Base-by-base conservation (phyloP, 2,888 invertebrate species). In the Gibbula magus region DNA sequence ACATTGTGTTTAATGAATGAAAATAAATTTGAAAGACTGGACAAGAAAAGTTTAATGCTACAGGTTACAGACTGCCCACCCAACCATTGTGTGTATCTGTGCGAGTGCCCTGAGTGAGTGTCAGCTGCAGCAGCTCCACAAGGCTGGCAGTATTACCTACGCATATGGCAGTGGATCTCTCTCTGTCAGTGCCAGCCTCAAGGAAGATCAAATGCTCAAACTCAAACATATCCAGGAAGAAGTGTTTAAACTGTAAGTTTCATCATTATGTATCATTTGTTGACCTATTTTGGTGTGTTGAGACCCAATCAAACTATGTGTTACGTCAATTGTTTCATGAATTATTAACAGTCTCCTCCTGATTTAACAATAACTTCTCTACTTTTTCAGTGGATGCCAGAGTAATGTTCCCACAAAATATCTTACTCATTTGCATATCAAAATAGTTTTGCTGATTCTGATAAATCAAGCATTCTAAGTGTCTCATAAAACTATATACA, bases 21-120 rank as follows among this genome's bases (percentile, higher is more conserved):
- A n/a, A n/a, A n/a, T n/a, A n/a, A n/a, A n/a, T n/a, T n/a, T n/a
- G n/a, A n/a, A n/a, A n/a, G n/a, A n/a, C n/a, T n/a, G n/a, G n/a
- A n/a, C n/a, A n/a, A 35, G 35, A 35, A 7, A 7, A 35, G 35
- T 10, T 45, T 7, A 45, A 10, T 45, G 45, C 75, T 77, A n/a
- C 75, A 81, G 83, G 53, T 74, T 83, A 56, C 54, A 75, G 73
- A 78, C 78, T 32, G 52, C 79, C 32, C 80, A 81, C 53, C 80
- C 79, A 2, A 81, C 81, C 3, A 67, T 39, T 16, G 75, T 78
- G 7, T 79, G 78, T 75, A 85, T 86, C 75, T 79, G 86, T n/a
- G 87, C 86, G 20, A 86, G 87, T 82, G 81, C 87, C n/a, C 77
- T 54, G 29, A 78, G 67, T 22, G 87, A 87, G 39, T 83, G 84